These are phyloP conservation scores for Chloroceryle amazona DNA, from an alignment of 2,797 vertebrate species.

Conservation along the genomic window DNA sequence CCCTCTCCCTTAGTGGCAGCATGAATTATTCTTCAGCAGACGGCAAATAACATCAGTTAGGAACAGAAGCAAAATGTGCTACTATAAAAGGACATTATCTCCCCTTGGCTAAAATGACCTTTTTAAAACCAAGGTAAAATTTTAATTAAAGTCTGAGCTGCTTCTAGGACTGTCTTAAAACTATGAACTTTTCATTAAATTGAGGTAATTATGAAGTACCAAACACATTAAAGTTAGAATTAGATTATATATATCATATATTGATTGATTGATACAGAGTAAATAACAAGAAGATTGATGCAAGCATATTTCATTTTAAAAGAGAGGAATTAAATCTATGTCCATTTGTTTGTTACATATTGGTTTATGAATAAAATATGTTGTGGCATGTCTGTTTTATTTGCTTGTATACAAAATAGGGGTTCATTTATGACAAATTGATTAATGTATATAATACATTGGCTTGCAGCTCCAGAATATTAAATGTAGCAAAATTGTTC, in stretches of 20 bases:
- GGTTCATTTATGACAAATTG: slow-evolving; percentile 56
- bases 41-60: slow-evolving; percentile 82
- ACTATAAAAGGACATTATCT: slow-evolving; percentile 72
- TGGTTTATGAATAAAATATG: slow-evolving; percentile 52
- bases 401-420: slow-evolving; percentile 8
- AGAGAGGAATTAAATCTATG: slow-evolving; percentile 16
- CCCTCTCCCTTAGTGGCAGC: background rate
- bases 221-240: slow-evolving; percentile 28
- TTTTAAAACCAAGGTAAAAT: slow-evolving; percentile 74
- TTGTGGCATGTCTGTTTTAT: background rate
- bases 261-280: slow-evolving; percentile 19
- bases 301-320: slow-evolving; percentile 44
- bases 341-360: slow-evolving; percentile 30
- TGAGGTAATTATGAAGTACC: slow-evolving; percentile 48
- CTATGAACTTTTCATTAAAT: slow-evolving; percentile 45
- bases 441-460: slow-evolving; percentile 56
- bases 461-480: slow-evolving; percentile 32
- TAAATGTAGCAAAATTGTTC: slow-evolving; percentile 28
- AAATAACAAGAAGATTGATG: slow-evolving; percentile 18
- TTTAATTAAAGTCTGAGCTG: slow-evolving; percentile 77
- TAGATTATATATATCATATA: slow-evolving; percentile 23
- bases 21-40: slow-evolving; percentile 71
- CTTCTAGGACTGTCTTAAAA: slow-evolving; percentile 54
- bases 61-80: slow-evolving; percentile 63
- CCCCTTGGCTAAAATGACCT: slow-evolving; percentile 78